Percentiles rank a stretch among this genome's conserved stretches.
These are phyloP conservation scores for Lepus timidus DNA, from an alignment of 2,113 vertebrate genomes.

Conservation along the genomic window DNA sequence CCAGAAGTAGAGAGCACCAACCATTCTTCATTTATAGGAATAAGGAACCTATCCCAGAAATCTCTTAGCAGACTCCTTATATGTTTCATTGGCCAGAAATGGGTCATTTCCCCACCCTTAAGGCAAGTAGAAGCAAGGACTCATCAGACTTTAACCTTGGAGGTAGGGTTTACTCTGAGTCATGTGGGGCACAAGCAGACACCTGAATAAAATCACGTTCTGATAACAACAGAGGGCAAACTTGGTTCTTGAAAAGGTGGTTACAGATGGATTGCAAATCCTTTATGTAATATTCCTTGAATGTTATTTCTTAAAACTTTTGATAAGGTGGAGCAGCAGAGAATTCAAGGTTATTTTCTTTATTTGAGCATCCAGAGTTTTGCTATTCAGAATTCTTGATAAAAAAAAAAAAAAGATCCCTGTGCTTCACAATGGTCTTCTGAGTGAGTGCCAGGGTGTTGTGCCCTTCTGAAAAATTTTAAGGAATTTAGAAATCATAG, in stretches of 20 bases:
- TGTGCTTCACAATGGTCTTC: background rate
- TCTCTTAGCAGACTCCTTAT: background rate
- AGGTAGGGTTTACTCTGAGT: background rate
- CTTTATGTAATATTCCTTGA: background rate
- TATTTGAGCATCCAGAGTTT: background rate
- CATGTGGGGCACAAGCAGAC: background rate
- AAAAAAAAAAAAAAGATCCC: background rate
- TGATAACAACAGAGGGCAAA: background rate
- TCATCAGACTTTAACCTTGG: background rate
- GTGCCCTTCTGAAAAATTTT: background rate
- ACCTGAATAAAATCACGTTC: background rate
- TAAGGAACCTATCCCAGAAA: background rate
- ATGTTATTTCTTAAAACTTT: conserved; percentile 13
- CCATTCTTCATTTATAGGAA: background rate
- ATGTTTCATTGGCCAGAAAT: background rate
- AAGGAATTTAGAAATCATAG: background rate
- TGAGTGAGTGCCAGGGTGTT: background rate
- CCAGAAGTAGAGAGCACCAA: background rate
- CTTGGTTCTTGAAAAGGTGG: background rate
- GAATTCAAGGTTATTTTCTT: background rate
- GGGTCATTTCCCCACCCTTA: background rate
- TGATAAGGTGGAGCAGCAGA: background rate
- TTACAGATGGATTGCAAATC: background rate
- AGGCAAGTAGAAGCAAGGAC: background rate
- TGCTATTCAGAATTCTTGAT: background rate